phyloP scores from a whole-genome alignment of 2,797 vertebrate species.

The Epinephelus awoara region DNA sequence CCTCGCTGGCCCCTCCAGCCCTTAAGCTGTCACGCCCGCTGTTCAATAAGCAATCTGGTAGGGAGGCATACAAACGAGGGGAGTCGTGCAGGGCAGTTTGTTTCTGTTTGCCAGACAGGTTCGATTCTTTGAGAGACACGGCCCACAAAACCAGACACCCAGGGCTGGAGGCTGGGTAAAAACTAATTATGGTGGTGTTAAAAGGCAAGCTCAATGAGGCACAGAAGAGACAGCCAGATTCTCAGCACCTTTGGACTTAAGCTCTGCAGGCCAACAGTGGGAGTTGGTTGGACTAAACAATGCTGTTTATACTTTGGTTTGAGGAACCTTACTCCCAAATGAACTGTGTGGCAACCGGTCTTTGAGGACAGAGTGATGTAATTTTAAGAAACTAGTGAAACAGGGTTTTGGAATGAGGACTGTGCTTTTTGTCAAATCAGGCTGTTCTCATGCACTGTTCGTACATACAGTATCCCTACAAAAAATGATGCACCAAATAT shows the following conservation, averaged over 20 bases:
- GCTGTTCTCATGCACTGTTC: too few species aligned
- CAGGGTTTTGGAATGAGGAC: neutral
- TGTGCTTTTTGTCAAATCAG: too few species aligned
- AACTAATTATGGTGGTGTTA: constrained; percentile 86
- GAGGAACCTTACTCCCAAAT: constrained; percentile 28
- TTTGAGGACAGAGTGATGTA: neutral
- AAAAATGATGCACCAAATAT: too few species aligned
- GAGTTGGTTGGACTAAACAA: constrained; percentile 40
- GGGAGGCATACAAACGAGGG: constrained; percentile 70
- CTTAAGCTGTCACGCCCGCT: constrained; percentile 71
- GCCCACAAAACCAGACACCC: constrained; percentile 78
- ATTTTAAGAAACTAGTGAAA: neutral
- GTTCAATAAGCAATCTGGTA: constrained; percentile 84
- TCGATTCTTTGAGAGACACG: constrained; percentile 80
- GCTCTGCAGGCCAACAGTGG: constrained; percentile 55
- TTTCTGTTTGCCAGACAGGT: constrained; percentile 84
- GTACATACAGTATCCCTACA: too few species aligned
- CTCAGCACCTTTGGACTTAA: constrained; percentile 73
- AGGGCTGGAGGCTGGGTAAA: constrained; percentile 79
- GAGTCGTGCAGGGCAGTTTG: constrained; percentile 74
- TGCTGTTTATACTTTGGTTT: constrained; percentile 42
- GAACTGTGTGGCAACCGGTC: neutral
- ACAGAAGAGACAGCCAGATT: constrained; percentile 69
- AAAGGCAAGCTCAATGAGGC: constrained; percentile 81
- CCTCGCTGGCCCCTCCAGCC: constrained; percentile 43